Base-by-base conservation (phyloP, 2,888 invertebrate species). In the Petrolisthes cinctipes region DNA sequence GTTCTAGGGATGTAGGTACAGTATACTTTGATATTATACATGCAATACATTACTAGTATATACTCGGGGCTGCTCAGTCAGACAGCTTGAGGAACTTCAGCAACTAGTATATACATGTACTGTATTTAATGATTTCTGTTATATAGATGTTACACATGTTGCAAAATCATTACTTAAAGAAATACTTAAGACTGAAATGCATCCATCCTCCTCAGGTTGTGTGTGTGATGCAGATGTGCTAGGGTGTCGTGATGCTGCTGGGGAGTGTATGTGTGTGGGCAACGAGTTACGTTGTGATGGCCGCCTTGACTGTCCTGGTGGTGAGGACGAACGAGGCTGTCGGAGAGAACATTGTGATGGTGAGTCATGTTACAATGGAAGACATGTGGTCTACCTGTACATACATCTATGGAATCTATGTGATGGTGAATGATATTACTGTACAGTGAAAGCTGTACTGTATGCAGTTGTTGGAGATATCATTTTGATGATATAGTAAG, bases 291-390 rank as follows among this genome's bases (percentile, higher is more conserved):
- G 84, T 4, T 89, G 89, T 54, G 81, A 89, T 20, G 89, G 89
- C 2, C 76, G 76, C 37, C 37, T 68, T 4, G 89, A 89, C 78
- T 89, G 89, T 56, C 86, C 83, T 3, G 71, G 56, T 3, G 89
- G 89, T 4, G 87, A 89, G 53, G 89, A 89, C 20, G 89, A 89
- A 56, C 79, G 54, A 4, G 51, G 20, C 23, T 89, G 89, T 61
- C 17, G 57, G n/a, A 17, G 71, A n/a, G 56, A 53, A 4, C 76
- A 71, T 6, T 89, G 89, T 71, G 7, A 83, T 6, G 86, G 89
- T 86, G 54, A 66, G 80, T 54, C 9, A 73, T 53, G 14, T n/a
- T 71, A 37, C 37, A 37, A 37, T 37, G 37, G 37, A 37, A 37
- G 37, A 23, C 20, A 11, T 75, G 20, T n/a, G 20, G 2, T 79